phyloP scores from a whole-genome alignment of 2,113 vertebrate genomes.

The Coregonus clupeaformis region DNA sequence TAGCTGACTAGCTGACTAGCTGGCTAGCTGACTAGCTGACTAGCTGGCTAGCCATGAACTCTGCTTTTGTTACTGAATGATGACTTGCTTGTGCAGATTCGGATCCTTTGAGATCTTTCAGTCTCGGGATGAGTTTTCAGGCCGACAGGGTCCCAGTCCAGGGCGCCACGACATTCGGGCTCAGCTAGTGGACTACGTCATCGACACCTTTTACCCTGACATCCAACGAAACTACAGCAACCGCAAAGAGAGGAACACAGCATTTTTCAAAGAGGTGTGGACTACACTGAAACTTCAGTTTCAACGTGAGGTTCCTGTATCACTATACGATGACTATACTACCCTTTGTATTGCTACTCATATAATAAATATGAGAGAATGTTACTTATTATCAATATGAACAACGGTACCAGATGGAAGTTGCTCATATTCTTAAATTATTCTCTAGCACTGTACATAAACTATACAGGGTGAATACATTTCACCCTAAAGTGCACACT shows the following conservation, averaged over 20 bases:
- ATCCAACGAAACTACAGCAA: conserved; percentile 69
- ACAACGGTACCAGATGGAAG: background rate
- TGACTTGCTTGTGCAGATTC: conserved; percentile 67
- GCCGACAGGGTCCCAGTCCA: conserved; percentile 79
- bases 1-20: no score
- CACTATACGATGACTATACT: no score
- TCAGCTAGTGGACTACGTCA: conserved; percentile 83
- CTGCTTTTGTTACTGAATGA: background rate
- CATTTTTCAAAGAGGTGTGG: conserved; percentile 81
- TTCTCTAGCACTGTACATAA: background rate
- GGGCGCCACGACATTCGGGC: conserved; percentile 75
- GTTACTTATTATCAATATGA: no score
- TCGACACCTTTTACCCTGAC: conserved; percentile 81
- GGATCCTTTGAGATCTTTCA: conserved; percentile 89
- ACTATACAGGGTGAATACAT: background rate
- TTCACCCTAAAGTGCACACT: background rate
- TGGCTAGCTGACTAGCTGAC: no score
- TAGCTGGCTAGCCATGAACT: no score
- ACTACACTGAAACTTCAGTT: no score
- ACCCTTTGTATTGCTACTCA: no score
- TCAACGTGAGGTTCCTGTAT: no score
- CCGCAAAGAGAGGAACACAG: conserved; percentile 70
- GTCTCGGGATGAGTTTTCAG: conserved; percentile 73
- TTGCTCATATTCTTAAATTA: background rate
- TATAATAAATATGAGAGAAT: no score